phyloP scores from a whole-genome alignment of 2,888 invertebrate genomes.

The Venustoraphidia nigricollis region DNA sequence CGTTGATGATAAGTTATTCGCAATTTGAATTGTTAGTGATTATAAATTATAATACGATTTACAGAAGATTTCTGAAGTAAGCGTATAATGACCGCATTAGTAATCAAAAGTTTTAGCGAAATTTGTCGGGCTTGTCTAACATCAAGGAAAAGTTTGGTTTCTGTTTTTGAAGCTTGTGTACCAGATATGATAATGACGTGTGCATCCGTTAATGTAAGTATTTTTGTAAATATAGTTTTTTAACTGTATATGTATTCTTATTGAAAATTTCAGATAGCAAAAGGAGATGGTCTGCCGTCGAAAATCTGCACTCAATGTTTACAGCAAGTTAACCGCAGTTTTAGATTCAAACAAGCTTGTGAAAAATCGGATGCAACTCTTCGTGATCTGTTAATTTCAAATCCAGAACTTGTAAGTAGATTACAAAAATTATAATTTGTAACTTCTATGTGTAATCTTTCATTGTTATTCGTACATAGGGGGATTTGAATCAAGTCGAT shows the following conservation, averaged over 20 bases:
- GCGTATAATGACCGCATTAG: not conserved
- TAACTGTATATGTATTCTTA: no score
- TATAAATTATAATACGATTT: no score
- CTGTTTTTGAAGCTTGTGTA: conserved; percentile 2
- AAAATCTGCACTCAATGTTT: conserved; percentile 6
- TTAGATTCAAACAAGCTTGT: conserved; percentile 6
- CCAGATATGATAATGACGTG: conserved; percentile 5
- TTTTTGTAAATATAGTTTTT: not conserved
- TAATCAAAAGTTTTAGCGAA: not conserved
- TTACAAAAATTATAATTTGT: not conserved
- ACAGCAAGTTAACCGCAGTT: conserved; percentile 4
- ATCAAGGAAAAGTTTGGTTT: not conserved
- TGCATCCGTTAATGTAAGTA: conserved; percentile 3
- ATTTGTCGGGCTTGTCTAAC: conserved; percentile 5
- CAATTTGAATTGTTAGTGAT: no score
- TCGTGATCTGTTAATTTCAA: not conserved
- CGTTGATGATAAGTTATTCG: no score
- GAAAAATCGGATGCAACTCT: conserved; percentile 6
- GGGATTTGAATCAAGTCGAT: not conserved
- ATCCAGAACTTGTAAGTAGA: not conserved
- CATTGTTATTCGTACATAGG: not conserved
- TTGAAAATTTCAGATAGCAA: conserved; percentile 2
- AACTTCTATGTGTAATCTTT: not conserved
- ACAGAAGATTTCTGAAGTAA: no score
- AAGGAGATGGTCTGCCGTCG: conserved; percentile 3